Conservation (phyloP, 2,797 vertebrate species). For the Phaenicophaeus curvirostris region DNA sequence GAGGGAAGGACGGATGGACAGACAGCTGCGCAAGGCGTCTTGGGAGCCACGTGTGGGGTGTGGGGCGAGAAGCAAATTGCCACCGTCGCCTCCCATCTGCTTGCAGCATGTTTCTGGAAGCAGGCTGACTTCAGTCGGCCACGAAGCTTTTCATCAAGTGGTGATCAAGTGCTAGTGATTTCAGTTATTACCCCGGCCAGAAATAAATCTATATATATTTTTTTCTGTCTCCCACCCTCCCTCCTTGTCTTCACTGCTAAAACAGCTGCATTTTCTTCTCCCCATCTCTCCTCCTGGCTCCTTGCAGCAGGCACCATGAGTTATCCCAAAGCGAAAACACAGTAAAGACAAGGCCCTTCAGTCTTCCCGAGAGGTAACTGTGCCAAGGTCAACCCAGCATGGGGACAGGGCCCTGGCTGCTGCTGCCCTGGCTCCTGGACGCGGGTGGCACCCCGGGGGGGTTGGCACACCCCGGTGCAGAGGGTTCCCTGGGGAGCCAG, state of each 20-base stretch:
- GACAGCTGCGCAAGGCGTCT: background rate
- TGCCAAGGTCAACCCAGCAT: background rate
- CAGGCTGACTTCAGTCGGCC: background rate
- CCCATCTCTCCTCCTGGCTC: background rate
- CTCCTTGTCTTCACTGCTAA: background rate
- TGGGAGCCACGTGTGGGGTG: background rate
- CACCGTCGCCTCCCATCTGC: background rate
- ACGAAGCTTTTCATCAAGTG: background rate
- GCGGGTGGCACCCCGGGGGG: background rate
- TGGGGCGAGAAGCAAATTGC: background rate
- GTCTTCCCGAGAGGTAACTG: background rate
- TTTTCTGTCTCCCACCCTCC: background rate
- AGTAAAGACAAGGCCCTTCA: constrained; percentile 2
- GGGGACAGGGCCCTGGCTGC: background rate
- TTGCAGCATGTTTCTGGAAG: background rate
- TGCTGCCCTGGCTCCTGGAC: accelerated
- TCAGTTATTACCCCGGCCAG: background rate
- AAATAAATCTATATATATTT: background rate
- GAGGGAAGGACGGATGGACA: background rate
- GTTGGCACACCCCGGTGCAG: accelerated
- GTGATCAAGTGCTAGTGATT: background rate
- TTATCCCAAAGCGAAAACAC: background rate
- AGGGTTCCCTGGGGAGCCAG: background rate
- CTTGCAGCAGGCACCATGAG: background rate
- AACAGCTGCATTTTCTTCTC: background rate